Base-by-base conservation (phyloP, 2,888 invertebrate species). In the Carpatolechia fugitivella region DNA sequence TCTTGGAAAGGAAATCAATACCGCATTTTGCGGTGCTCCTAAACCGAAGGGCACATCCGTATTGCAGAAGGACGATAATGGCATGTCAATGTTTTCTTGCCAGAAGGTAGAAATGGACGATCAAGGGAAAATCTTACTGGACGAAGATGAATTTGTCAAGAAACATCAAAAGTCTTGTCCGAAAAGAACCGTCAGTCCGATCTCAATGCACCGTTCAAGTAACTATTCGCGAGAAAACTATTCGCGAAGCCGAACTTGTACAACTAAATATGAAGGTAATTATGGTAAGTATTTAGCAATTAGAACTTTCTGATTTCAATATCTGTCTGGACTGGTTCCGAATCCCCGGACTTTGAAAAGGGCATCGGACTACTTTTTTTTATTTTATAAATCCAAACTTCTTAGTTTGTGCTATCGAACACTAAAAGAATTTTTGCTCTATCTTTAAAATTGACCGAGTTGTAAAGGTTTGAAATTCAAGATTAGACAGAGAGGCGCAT, bases 51-150 rank as follows among this genome's bases (percentile, higher is more conserved):
- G 76, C 30, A 78, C 81, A 4, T 78, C 84, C 11, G 68, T 76
- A 52, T 63, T 86, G 11, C 64, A 76, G 35, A 88, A 87, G 65
- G 80, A 82, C 57, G 84, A 87, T 57, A 80, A 85, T 51, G 89
- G 88, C 13, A 86, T 90, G 78, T 72, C 82, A 0, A 81, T 90
- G 79, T 90, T 85, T 60, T 82, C 88, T 1, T 86, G 87, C 60
- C 89, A 89, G 52, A 84, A 82, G 58, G 89, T 90, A 1, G 89
- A 90, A 73, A 85, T 90, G 87, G 86, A 90, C 58, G 81, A 82
- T 20, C 79, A 82, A 51, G 89, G 88, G 1, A 87, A 86, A 74
- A 80, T 90, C 59, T 66, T 87, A 35, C 68, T 90, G 54, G 87
- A 90, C 54, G 89, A 90, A 73, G 80, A 78, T 41, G 73, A 76